Evolutionary conservation across 2,888 invertebrate genomes (phyloP).

Genomic region (Drosophila stalkeri): DNA sequence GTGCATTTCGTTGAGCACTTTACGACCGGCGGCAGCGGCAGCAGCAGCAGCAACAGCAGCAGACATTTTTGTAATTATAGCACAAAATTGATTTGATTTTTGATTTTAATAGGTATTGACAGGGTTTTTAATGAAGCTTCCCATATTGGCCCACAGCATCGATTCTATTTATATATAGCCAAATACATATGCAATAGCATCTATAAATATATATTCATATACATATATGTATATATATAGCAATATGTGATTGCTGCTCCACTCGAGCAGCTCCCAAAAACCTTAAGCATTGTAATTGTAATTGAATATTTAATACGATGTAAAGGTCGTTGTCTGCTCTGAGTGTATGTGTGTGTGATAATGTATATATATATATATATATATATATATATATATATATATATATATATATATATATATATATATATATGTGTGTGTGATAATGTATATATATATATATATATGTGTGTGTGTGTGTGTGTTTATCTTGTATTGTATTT

Average conservation of each 20-base stretch:
- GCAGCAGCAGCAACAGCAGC: constrained; percentile 55
- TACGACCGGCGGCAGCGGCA: constrained; percentile 61
- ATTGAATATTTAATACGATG: constrained; percentile 58
- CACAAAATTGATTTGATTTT: constrained; percentile 79
- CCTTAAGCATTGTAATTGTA: constrained; percentile 49
- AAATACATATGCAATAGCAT: neutral
- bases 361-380: no score
- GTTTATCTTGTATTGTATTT: neutral
- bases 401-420: no score
- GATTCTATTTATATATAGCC: neutral
- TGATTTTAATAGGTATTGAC: constrained; percentile 80
- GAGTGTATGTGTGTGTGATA: neutral
- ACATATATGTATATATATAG: neutral
- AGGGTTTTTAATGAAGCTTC: constrained; percentile 71
- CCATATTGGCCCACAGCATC: constrained; percentile 19
- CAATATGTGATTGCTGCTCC: constrained; percentile 12
- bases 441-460: no score
- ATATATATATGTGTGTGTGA: neutral
- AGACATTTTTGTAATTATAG: constrained; percentile 79
- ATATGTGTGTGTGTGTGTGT: neutral
- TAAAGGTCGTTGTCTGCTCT: constrained; percentile 18
- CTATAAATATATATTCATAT: neutral
- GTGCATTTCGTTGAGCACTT: constrained; percentile 62
- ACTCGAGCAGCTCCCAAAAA: constrained; percentile 35
- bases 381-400: no score